Base-by-base conservation (phyloP, 2,888 invertebrate genomes). In the Chymomyza fuscimana region DNA sequence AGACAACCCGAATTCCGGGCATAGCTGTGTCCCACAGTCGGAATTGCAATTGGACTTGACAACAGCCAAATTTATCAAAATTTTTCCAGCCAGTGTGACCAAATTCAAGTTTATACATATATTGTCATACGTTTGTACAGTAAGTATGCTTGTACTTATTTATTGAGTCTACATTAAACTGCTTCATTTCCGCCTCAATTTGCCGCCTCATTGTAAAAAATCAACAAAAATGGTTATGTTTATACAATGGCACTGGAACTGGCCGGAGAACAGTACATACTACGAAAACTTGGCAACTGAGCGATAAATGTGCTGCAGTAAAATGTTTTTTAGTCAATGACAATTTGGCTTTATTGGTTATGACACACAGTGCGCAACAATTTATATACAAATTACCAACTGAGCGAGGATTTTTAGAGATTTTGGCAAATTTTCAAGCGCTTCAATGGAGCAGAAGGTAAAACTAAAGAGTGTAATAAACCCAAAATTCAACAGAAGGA, bases 351-450 rank as follows among this genome's bases (percentile, higher is more conserved):
- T 77, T 70, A 73, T 73, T 70, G 67, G 70, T 75, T 77, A 72
- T 72, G 77, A 73, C 79, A 79, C 9, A 32, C 67, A 76, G 60
- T 62, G 72, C 58, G 75, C 75, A 77, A 72, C 74, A 69, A 76
- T 78, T 70, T 64, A 22, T 12, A 62, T 54, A 12, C 32, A 62
- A 67, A 58, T 58, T 58, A 58, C 58, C 25, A 58, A 58, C 58
- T 36, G 36, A 64, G 56, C 25, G 22, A 9, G 54, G 50, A 22
- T 58, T 58, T 25, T 29, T 0, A 32, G 58, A 25, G 29, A 25
- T 58, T 58, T 60, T 60, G 60, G 60, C 60, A 60, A 29, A 40
- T 15, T 15, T 36, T 60, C 60, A 60, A 60, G 58, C 22, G 60
- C 36, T 6, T n/a, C 4, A 60, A 54, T 16, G 7, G 54, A 54